These are phyloP conservation scores for Oreochromis mossambicus DNA, from an alignment of 2,797 vertebrate genomes.

Conservation along the genomic window DNA sequence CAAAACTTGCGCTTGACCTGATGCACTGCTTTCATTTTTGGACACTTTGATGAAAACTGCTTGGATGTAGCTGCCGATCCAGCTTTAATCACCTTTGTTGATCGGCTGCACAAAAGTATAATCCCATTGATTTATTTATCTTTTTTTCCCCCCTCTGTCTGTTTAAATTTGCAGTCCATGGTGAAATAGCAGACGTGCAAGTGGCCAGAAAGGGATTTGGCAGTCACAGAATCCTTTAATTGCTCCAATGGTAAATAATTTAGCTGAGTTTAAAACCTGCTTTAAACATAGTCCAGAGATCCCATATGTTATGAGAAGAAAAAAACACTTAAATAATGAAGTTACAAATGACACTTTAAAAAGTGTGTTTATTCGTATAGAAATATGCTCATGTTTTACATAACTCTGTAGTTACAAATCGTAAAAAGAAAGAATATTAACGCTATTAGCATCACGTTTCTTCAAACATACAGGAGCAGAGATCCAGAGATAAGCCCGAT, in stretches of 20 bases:
- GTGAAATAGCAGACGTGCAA: background rate
- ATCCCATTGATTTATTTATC: background rate
- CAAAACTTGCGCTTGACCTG: background rate
- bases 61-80: background rate
- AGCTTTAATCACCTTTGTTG: background rate
- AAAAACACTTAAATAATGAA: background rate
- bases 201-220: background rate
- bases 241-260: background rate
- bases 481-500: conserved; percentile 52
- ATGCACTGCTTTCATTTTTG: background rate
- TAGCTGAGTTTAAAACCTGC: background rate
- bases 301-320: background rate
- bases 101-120: background rate
- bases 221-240: background rate
- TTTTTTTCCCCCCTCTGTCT: background rate
- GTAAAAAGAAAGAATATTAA: conserved; percentile 75
- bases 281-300: background rate
- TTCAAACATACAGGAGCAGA: conserved; percentile 55
- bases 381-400: conserved; percentile 78
- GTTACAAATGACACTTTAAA: conserved; percentile 60
- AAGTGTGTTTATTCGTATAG: conserved; percentile 78
- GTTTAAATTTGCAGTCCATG: background rate
- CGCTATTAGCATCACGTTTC: conserved; percentile 69
- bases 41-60: background rate
- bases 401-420: conserved; percentile 73